These are phyloP conservation scores for Acanthoscelides obtectus DNA, from an alignment of 2,888 invertebrate genomes.

Conservation along the genomic window DNA sequence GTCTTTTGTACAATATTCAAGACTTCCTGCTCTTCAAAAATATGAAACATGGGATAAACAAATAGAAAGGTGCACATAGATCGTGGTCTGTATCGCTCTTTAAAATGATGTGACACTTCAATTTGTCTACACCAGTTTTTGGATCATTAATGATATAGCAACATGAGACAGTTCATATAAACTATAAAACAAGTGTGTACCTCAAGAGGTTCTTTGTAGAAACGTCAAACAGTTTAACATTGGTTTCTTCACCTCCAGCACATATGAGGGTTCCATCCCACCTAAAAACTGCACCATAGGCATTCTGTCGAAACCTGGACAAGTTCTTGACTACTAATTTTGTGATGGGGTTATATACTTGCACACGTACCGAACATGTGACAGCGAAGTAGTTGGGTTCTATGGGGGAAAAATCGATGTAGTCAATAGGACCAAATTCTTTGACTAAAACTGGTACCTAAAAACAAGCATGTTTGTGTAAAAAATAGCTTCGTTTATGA, in stretches of 20 bases:
- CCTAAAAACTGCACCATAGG: slow-evolving; percentile 81
- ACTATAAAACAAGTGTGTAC: slow-evolving; percentile 19
- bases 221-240: slow-evolving; percentile 84
- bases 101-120: no score
- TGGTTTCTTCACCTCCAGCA: slow-evolving; percentile 86
- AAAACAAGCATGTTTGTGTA: slow-evolving; percentile 13
- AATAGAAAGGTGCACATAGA: neutral
- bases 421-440: slow-evolving; percentile 89
- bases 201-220: slow-evolving; percentile 72
- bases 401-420: slow-evolving; percentile 83
- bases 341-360: slow-evolving; percentile 81
- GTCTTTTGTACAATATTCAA: no score
- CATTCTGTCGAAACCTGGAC: slow-evolving; percentile 75
- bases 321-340: slow-evolving; percentile 77
- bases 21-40: no score
- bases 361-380: slow-evolving; percentile 85
- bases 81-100: neutral
- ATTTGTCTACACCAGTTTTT: no score
- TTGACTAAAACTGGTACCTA: slow-evolving; percentile 83
- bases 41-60: no score
- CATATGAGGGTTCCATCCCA: slow-evolving; percentile 78
- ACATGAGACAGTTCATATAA: no score
- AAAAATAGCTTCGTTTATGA: neutral
- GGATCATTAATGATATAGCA: no score
- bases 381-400: slow-evolving; percentile 90